Base-by-base conservation (phyloP, 1,140 invertebrate genomes). In the Gryon sp. region DNA sequence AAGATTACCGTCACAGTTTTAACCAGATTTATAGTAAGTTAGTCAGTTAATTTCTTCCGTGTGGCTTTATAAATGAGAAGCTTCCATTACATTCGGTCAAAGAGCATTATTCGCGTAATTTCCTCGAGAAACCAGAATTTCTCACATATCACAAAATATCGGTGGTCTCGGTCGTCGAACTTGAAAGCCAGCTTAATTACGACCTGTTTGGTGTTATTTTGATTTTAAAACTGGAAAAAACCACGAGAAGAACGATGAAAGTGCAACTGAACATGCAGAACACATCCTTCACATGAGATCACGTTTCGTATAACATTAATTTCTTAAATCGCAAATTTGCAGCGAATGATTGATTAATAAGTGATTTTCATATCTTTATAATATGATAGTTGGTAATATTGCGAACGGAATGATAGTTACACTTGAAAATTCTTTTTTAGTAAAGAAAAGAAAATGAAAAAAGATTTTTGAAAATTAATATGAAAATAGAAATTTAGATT, bases 181-280 rank as follows among this genome's bases (percentile, higher is more conserved):
- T 62, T 53, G 74, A 79, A 80, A 77, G 82, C 69, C 76, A 63
- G 50, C 73, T 75, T 79, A 81, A 79, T 83, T 77, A 78, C 65
- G 55, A 69, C 41, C 65, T 22, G 30, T 46, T 46, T 74, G 43
- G 60, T 76, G n/a, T 78, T 78, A 78, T 48, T 82, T 80, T 32
- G 76, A 78, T 68, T 82, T 77, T 73, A 53, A 70, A 53, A 66
- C 26, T 52, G 32, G 66, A 34, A 48, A 53, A 70, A 82, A 78
- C 76, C 74, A 76, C 80, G 66, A 77, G 70, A 65, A 79, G 76
- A 80, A 78, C 69, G 80, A 83, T 83, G 84, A 84, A 84, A 85
- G 84, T 84, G 76, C 63, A 68, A 63, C 40, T 60, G 41, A 30
- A 59, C 26, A 9, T n/a, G 8, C 8, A 50, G 38, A 41, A 36